Evolutionary conservation across 1,140 invertebrate genomes (phyloP).

Genomic region (Zaprionus lachaisei): DNA sequence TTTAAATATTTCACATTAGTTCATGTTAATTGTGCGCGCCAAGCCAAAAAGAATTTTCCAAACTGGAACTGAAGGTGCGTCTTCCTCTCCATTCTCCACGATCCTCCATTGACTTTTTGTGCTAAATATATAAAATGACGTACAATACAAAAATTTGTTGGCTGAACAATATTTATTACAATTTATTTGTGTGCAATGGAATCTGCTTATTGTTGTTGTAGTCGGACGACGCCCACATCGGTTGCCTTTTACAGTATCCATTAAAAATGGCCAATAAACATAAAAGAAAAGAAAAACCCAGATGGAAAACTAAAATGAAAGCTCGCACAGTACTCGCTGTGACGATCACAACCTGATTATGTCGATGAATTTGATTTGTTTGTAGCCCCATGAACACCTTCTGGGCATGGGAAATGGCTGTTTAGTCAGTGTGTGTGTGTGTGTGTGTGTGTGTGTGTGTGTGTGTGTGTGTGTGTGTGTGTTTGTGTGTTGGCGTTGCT

Average conservation of each 20-base stretch:
- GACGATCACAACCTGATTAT: slow-evolving; percentile 32
- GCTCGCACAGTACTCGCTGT: slow-evolving; percentile 6
- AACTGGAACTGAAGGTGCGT: slow-evolving; percentile 64
- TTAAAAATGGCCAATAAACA: slow-evolving; percentile 71
- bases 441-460: too few species aligned
- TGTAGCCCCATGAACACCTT: slow-evolving; percentile 32
- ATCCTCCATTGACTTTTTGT: slow-evolving; percentile 23
- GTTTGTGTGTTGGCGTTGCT: slow-evolving; percentile 26
- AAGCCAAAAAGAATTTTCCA: slow-evolving; percentile 45
- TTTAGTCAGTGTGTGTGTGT: background rate
- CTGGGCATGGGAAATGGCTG: background rate
- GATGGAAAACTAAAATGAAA: slow-evolving; percentile 41
- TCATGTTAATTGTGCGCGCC: slow-evolving; percentile 58
- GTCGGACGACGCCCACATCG: slow-evolving; percentile 49
- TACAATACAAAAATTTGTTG: slow-evolving; percentile 63
- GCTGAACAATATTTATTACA: slow-evolving; percentile 74
- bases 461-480: background rate
- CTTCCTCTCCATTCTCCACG: slow-evolving; percentile 8
- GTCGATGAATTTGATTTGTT: slow-evolving; percentile 31
- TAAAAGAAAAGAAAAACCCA: slow-evolving; percentile 52
- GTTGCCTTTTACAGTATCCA: slow-evolving; percentile 74
- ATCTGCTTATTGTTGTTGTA: slow-evolving; percentile 22
- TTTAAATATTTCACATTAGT: slow-evolving; percentile 78
- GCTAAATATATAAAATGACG: slow-evolving; percentile 80
- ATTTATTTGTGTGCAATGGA: slow-evolving; percentile 62